phyloP scores from a whole-genome alignment of 2,888 invertebrate species.

The Odontomyia ornata region DNA sequence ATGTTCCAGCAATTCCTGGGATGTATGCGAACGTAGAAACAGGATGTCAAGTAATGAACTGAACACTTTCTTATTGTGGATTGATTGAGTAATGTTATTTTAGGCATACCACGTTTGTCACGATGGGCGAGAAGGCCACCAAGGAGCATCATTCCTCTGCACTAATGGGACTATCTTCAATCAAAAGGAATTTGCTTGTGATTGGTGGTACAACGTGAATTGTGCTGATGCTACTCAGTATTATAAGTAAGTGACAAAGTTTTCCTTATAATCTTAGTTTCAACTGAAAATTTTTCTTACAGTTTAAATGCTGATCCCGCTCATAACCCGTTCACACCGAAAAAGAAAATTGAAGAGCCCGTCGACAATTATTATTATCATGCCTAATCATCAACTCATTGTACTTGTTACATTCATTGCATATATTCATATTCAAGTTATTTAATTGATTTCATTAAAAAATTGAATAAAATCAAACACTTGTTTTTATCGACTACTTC shows the following conservation, averaged over 20 bases:
- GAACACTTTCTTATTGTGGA: background rate
- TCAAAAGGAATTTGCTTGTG: slow-evolving; percentile 85
- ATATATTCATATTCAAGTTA: too few relatives aligned
- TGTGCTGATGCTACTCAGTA: slow-evolving; percentile 77
- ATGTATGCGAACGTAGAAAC: slow-evolving; percentile 93
- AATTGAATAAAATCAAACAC: too few relatives aligned
- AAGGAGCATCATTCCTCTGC: slow-evolving; percentile 84
- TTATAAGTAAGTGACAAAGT: slow-evolving; percentile 70
- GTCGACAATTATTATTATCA: slow-evolving; percentile 63
- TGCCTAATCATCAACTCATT: slow-evolving; percentile 52
- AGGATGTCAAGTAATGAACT: slow-evolving; percentile 77
- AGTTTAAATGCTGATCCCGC: slow-evolving; percentile 82
- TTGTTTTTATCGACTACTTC: too few relatives aligned
- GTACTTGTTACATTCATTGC: too few relatives aligned
- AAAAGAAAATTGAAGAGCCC: slow-evolving; percentile 69
- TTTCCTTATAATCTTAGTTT: slow-evolving; percentile 3
- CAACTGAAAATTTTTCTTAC: slow-evolving; percentile 55
- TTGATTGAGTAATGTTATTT: background rate
- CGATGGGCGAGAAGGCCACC: slow-evolving; percentile 84
- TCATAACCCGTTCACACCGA: slow-evolving; percentile 82
- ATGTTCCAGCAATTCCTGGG: slow-evolving; percentile 82
- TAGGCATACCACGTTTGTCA: slow-evolving; percentile 91
- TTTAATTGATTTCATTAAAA: too few relatives aligned
- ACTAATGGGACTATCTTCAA: slow-evolving; percentile 88
- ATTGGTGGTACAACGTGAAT: slow-evolving; percentile 93